A percentile compares a stretch with the other conserved stretches of the same genome.
Conservation (phyloP, 30 jellyfish, hydroid and myxozoan genomes). For the Mastigias papua region DNA sequence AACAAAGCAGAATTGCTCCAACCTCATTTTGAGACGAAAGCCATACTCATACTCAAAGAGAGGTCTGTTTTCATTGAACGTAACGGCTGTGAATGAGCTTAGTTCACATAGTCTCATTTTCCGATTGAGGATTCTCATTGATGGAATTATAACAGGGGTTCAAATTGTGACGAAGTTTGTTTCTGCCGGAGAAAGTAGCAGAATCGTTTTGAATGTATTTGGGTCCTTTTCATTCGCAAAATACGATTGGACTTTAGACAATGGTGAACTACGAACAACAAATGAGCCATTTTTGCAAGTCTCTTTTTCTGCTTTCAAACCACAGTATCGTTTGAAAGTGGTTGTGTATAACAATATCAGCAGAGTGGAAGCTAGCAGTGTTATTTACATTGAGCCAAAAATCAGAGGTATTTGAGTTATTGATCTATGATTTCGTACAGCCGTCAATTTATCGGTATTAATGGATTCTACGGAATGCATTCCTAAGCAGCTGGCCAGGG, state of each 20-base stretch:
- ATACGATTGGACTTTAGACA: conserved; percentile 33
- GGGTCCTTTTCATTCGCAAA: conserved; percentile 27
- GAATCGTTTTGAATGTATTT: conserved; percentile 4
- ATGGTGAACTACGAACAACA: conserved; percentile 1
- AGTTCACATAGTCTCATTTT: conserved; percentile 40
- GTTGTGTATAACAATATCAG: conserved; percentile 51
- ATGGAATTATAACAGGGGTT: conserved; percentile 48
- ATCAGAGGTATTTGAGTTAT: conserved; percentile 19
- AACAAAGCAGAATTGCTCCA: conserved; percentile 43
- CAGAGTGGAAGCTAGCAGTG: conserved; percentile 4
- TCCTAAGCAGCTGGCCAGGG: no score
- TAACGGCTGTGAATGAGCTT: conserved; percentile 53
- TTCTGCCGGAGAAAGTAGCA: conserved; percentile 43
- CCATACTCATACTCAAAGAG: conserved; percentile 15
- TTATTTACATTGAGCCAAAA: conserved; percentile 39
- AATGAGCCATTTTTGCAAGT: conserved; percentile 22
- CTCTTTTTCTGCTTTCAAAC: conserved; percentile 12
- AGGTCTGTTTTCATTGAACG: conserved; percentile 60
- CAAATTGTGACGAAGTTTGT: conserved; percentile 31
- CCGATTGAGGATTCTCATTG: conserved; percentile 17
- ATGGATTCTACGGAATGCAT: no score
- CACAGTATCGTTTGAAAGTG: conserved; percentile 50
- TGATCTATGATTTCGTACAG: no score
- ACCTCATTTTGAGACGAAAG: conserved; percentile 46
- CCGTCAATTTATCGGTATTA: no score